These are phyloP conservation scores for Elachura formosa DNA, from an alignment of 2,113 vertebrate genomes.

Conservation along the genomic window DNA sequence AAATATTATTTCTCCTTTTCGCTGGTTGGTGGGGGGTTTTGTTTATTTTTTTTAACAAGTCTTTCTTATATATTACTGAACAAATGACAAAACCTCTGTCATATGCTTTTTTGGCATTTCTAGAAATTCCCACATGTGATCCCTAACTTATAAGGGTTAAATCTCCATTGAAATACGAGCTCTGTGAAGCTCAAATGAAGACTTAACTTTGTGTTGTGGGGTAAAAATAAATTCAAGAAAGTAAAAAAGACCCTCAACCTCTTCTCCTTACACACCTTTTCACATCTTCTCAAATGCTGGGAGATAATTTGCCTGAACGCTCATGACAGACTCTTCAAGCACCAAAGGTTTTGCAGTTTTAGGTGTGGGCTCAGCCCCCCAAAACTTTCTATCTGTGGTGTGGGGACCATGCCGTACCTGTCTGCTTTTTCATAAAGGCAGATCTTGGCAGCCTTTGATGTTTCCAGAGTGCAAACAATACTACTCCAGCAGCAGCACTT, in stretches of 20 bases:
- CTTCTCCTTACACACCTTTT: not conserved
- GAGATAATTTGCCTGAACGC: not conserved
- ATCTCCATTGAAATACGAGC: not conserved
- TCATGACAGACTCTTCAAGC: not conserved
- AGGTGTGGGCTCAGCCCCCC: not conserved
- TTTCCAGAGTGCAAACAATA: not conserved
- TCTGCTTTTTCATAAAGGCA: not conserved
- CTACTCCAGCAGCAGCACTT: not conserved
- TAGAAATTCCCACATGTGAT: constrained; percentile 2
- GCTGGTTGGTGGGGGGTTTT: not conserved
- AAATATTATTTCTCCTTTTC: not conserved
- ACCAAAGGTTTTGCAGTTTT: not conserved
- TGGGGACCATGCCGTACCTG: not conserved
- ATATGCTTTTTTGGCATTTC: not conserved
- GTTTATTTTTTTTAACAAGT: not conserved
- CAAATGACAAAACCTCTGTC: not conserved
- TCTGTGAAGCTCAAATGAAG: not conserved
- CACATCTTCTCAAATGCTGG: not conserved
- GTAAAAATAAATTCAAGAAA: not conserved
- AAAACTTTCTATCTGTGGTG: not conserved
- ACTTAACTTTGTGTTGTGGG: not conserved
- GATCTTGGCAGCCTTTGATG: constrained; percentile 2
- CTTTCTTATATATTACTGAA: not conserved
- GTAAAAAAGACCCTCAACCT: not conserved
- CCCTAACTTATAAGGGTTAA: not conserved